Conservation (phyloP, 2,888 invertebrate species). For the Drosophila gaucha region DNA sequence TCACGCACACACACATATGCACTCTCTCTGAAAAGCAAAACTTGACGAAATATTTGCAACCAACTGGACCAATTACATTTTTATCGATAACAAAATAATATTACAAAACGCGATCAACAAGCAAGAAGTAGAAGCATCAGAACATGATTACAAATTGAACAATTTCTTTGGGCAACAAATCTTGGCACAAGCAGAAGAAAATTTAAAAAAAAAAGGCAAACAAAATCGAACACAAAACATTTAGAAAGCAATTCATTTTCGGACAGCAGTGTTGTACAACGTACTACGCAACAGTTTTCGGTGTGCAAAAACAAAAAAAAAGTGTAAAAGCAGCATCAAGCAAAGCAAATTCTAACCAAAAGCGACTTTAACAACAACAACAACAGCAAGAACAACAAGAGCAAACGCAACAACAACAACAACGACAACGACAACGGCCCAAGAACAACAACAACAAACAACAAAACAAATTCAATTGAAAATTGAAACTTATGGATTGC, state of each 20-base stretch:
- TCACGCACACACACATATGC: slow-evolving; percentile 9
- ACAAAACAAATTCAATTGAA: slow-evolving; percentile 68
- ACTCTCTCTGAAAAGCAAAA: slow-evolving; percentile 38
- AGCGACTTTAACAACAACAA: slow-evolving; percentile 18
- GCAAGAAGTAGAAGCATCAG: slow-evolving; percentile 9
- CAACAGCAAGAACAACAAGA: slow-evolving; percentile 20
- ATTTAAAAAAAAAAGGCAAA: slow-evolving; percentile 16
- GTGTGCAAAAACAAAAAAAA: slow-evolving; percentile 47
- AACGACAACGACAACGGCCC: slow-evolving; percentile 43
- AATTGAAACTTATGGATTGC: slow-evolving; percentile 85
- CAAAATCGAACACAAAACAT: slow-evolving; percentile 17
- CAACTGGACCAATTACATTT: slow-evolving; percentile 73
- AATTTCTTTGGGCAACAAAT: slow-evolving; percentile 52
- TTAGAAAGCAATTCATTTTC: slow-evolving; percentile 43
- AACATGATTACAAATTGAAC: slow-evolving; percentile 50
- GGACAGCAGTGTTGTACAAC: slow-evolving; percentile 63
- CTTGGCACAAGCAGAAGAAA: slow-evolving; percentile 19
- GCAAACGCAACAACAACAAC: slow-evolving; percentile 22
- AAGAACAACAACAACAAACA: slow-evolving; percentile 22
- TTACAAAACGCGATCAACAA: slow-evolving; percentile 10
- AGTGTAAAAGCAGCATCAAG: slow-evolving; percentile 31
- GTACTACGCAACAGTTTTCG: slow-evolving; percentile 49
- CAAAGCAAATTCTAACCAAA: slow-evolving; percentile 24
- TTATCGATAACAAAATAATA: slow-evolving; percentile 54
- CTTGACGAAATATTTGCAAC: slow-evolving; percentile 60